Evolutionary conservation across 2,113 vertebrate genomes (phyloP).

Genomic region (Perccottus glenii): DNA sequence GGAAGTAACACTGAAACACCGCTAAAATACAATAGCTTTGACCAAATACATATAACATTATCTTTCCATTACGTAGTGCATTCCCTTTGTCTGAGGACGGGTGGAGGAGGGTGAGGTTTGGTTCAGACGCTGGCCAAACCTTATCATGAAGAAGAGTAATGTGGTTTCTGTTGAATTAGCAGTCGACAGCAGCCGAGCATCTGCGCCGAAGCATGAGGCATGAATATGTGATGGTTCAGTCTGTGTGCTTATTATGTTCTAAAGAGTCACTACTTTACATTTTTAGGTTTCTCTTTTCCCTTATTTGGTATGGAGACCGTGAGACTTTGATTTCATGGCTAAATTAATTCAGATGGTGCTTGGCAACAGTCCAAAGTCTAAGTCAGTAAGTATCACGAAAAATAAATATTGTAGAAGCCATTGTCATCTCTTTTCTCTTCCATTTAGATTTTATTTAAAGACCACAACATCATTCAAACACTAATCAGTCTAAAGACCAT

Average conservation of each 20-base stretch:
- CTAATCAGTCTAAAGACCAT: too few species aligned
- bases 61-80: too few species aligned
- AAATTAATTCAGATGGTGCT: too few species aligned
- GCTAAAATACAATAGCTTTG: too few species aligned
- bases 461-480: neutral
- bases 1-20: too few species aligned
- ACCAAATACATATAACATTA: too few species aligned
- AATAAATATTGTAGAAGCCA: neutral
- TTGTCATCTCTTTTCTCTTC: neutral
- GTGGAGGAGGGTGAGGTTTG: constrained; percentile 24
- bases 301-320: neutral
- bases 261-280: too few species aligned
- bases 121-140: constrained; percentile 52
- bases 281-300: too few species aligned
- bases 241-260: too few species aligned
- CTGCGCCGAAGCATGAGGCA: constrained; percentile 43
- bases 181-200: constrained; percentile 38
- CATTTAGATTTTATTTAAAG: neutral
- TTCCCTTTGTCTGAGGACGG: constrained; percentile 18
- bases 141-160: constrained; percentile 58
- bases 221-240: constrained; percentile 29
- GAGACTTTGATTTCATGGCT: neutral
- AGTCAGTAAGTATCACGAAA: too few species aligned
- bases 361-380: too few species aligned
- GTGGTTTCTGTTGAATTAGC: constrained; percentile 67